Conservation (phyloP, 2,797 vertebrate genomes). For the Platalea minor region DNA sequence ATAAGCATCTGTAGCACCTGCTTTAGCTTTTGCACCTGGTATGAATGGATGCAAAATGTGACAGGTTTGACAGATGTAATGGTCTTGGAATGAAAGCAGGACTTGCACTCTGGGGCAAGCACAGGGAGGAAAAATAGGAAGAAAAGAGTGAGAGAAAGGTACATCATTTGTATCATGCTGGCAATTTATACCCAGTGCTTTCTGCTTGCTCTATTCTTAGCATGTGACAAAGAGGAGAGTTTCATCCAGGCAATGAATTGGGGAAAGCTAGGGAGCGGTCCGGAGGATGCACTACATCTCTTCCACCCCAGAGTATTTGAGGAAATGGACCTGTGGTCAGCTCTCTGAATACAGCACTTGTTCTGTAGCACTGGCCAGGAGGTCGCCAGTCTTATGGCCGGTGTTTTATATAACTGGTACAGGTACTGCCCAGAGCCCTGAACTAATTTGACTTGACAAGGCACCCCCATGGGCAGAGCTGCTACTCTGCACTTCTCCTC, state of each 20-base stretch:
- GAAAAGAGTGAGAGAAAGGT: background rate
- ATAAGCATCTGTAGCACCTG: constrained; percentile 19
- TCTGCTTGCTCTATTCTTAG: background rate
- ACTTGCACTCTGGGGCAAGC: background rate
- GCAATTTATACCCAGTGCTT: background rate
- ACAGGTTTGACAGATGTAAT: background rate
- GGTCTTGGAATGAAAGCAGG: background rate
- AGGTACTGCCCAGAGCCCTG: background rate
- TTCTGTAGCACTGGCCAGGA: background rate
- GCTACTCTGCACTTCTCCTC: background rate
- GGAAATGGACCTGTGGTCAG: background rate
- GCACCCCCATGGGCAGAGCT: background rate
- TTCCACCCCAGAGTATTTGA: accelerated
- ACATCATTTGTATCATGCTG: background rate
- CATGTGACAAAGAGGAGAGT: background rate
- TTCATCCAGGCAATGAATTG: background rate
- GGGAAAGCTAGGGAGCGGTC: accelerated
- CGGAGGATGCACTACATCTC: background rate
- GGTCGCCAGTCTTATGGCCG: too few species aligned
- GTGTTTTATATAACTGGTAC: background rate
- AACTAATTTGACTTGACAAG: background rate
- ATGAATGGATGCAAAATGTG: background rate
- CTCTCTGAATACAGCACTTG: background rate
- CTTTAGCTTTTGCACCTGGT: background rate
- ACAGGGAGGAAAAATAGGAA: background rate